These are phyloP conservation scores for Tychaedon coryphoeus DNA, from an alignment of 2,113 vertebrate genomes.

Conservation along the genomic window DNA sequence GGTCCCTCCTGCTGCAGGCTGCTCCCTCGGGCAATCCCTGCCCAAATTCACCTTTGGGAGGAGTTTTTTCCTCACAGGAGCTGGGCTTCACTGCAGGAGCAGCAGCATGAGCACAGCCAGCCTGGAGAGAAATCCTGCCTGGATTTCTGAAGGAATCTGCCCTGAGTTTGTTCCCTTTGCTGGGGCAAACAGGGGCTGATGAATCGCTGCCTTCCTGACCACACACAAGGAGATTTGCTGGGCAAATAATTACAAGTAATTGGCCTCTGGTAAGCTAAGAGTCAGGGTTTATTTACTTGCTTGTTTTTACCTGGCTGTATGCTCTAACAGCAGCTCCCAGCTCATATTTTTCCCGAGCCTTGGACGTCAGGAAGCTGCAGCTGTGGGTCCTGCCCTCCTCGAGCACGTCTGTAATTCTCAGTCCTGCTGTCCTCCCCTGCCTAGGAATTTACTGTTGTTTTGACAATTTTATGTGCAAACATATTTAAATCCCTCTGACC, in stretches of 20 bases:
- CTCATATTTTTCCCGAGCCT: background rate
- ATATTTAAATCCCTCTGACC: background rate
- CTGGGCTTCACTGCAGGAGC: background rate
- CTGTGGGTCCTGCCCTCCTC: background rate
- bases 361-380: background rate
- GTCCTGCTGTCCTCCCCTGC: background rate
- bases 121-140: accelerated
- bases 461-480: background rate
- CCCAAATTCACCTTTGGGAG: too few species aligned
- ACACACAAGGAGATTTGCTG: background rate
- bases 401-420: background rate
- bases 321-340: background rate
- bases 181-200: background rate
- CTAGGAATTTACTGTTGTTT: background rate
- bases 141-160: accelerated
- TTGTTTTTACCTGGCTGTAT: background rate
- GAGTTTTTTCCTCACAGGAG: too few species aligned
- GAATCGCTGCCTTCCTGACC: background rate
- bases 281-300: background rate
- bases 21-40: too few species aligned
- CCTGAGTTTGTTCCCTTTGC: accelerated
- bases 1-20: too few species aligned
- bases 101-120: background rate
- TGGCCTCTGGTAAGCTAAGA: background rate
- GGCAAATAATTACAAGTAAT: background rate